phyloP scores from a whole-genome alignment of 2,113 vertebrate species.

The Willisornis vidua region DNA sequence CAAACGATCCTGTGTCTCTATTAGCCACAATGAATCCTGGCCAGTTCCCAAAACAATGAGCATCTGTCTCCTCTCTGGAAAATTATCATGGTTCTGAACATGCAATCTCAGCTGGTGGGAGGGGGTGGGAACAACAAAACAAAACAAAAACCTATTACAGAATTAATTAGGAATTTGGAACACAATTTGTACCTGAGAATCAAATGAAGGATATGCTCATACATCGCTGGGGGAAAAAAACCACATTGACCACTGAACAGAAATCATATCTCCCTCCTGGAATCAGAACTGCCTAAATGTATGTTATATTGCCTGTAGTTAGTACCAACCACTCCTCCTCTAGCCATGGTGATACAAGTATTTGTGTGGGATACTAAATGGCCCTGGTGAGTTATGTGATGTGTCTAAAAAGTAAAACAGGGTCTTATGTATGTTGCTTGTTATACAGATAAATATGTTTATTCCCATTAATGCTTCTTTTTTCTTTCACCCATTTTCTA shows the following conservation, averaged over 20 bases:
- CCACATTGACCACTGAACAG: background rate
- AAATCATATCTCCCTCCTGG: background rate
- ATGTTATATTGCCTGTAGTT: background rate
- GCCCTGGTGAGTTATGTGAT: background rate
- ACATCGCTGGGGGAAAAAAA: background rate
- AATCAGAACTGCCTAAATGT: background rate
- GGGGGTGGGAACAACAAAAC: background rate
- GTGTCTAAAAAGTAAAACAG: background rate
- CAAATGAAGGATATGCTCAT: background rate
- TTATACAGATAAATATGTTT: background rate
- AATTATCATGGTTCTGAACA: background rate
- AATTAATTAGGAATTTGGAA: background rate
- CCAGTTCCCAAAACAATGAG: background rate
- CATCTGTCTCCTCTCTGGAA: background rate
- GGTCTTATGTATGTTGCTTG: background rate
- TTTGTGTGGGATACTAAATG: background rate
- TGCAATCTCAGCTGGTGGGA: background rate
- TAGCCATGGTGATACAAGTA: background rate
- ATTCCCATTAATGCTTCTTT: background rate
- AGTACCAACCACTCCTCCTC: background rate
- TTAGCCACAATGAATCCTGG: background rate
- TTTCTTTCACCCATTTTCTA: background rate
- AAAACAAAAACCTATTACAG: background rate
- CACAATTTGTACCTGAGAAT: background rate
- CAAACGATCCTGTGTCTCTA: background rate